Conservation (phyloP, 2,888 invertebrate species). For the Antheraea assamensis region DNA sequence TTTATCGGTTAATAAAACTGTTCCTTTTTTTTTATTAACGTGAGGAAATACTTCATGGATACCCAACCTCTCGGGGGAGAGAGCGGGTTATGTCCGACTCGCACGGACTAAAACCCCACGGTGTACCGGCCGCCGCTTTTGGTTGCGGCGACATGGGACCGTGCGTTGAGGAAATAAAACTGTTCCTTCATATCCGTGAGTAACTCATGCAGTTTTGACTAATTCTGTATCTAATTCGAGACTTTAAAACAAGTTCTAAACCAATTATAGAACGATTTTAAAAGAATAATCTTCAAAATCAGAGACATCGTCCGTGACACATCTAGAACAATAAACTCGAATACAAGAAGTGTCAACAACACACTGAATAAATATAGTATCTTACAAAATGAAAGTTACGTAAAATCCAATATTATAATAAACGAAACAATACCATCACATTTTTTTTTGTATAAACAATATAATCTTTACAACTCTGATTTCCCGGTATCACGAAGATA, state of each 20-base stretch:
- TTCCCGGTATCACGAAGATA: conserved; percentile 60
- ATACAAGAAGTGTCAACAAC: conserved; percentile 12
- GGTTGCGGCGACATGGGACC: no score
- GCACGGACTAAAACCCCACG: no score
- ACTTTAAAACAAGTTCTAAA: background rate
- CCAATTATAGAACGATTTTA: background rate
- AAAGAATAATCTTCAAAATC: background rate
- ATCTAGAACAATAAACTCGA: conserved; percentile 8
- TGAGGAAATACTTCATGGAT: no score
- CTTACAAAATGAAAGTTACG: conserved; percentile 20
- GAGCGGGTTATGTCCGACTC: no score
- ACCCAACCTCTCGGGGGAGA: no score
- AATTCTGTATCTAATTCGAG: background rate
- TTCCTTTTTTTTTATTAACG: no score
- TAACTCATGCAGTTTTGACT: background rate
- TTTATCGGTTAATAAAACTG: background rate
- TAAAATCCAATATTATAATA: conserved; percentile 14
- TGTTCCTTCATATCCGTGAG: background rate
- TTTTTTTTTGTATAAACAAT: conserved; percentile 40
- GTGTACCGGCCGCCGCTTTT: no score
- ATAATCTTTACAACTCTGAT: conserved; percentile 68
- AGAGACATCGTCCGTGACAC: background rate
- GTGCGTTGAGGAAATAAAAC: no score
- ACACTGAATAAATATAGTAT: conserved; percentile 18
- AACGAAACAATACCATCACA: conserved; percentile 38